These are phyloP conservation scores for Prosapia bicincta DNA, from an alignment of 2,888 invertebrate species.

Conservation along the genomic window DNA sequence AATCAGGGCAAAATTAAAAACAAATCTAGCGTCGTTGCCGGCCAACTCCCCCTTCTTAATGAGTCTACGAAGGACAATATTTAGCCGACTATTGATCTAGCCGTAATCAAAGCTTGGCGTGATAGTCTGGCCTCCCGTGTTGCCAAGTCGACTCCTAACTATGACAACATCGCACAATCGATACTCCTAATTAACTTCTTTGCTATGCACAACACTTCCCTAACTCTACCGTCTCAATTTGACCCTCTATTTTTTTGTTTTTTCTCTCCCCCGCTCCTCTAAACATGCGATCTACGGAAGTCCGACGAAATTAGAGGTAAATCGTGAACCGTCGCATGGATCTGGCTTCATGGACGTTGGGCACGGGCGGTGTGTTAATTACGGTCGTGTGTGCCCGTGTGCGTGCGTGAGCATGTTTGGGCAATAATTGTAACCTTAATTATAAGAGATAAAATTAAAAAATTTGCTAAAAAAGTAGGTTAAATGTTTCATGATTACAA, in stretches of 20 bases:
- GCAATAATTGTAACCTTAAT: no score
- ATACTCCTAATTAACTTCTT: conserved; percentile 30
- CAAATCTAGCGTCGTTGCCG: no score
- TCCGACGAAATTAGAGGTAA: neutral
- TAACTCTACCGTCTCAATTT: conserved; percentile 16
- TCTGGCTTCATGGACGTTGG: neutral
- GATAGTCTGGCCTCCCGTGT: conserved; percentile 15
- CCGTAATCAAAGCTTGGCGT: conserved; percentile 17
- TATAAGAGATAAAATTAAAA: no score
- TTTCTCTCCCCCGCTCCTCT: neutral
- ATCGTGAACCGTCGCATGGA: neutral
- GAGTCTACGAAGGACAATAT: neutral
- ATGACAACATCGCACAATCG: conserved; percentile 27
- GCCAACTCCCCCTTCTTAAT: neutral
- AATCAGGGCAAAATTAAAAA: no score
- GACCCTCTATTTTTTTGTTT: neutral
- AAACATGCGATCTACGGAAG: neutral
- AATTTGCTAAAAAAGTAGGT: no score
- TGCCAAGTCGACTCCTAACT: conserved; percentile 17
- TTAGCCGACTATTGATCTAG: conserved; percentile 15
- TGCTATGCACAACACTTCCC: conserved; percentile 22
- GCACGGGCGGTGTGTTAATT: neutral
- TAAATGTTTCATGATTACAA: no score
- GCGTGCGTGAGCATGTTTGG: no score
- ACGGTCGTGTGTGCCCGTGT: no score